Conservation (phyloP, 2,888 invertebrate species). For the Caenorhabditis sp. region DNA sequence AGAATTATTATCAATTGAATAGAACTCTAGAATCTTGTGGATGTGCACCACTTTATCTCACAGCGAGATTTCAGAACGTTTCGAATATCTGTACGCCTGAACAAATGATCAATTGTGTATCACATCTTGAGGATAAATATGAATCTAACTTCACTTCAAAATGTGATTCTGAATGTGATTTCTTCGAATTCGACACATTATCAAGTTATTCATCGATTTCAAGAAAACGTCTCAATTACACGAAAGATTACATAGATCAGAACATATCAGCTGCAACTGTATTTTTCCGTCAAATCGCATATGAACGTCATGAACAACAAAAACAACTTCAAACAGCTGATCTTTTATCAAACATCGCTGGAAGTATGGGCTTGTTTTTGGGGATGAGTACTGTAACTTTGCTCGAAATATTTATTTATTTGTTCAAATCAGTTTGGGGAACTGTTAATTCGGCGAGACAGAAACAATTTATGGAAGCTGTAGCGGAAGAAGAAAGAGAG, state of each 20-base stretch:
- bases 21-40: constrained; percentile 34
- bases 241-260: constrained; percentile 27
- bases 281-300: constrained; percentile 51
- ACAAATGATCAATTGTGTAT: constrained; percentile 6
- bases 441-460: constrained; percentile 56
- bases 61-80: background rate
- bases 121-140: background rate
- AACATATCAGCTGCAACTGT: constrained; percentile 38
- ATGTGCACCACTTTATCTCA: constrained; percentile 38
- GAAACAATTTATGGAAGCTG: constrained; percentile 54
- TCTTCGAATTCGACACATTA: constrained; percentile 38
- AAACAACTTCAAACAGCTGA: constrained; percentile 61
- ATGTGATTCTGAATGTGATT: constrained; percentile 51
- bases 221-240: constrained; percentile 8
- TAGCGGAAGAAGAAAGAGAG: constrained; percentile 45
- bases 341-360: constrained; percentile 61
- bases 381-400: constrained; percentile 63
- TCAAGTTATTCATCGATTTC: constrained; percentile 35
- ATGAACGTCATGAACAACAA: constrained; percentile 59
- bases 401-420: constrained; percentile 60
- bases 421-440: constrained; percentile 58
- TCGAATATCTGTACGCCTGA: constrained; percentile 9
- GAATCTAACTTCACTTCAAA: background rate
- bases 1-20: constrained; percentile 38
- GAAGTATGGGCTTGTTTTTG: constrained; percentile 61